Percentiles rank a stretch among this genome's conserved stretches.
Conservation (phyloP, 2,113 vertebrate species). For the Butastur rufipennis region DNA sequence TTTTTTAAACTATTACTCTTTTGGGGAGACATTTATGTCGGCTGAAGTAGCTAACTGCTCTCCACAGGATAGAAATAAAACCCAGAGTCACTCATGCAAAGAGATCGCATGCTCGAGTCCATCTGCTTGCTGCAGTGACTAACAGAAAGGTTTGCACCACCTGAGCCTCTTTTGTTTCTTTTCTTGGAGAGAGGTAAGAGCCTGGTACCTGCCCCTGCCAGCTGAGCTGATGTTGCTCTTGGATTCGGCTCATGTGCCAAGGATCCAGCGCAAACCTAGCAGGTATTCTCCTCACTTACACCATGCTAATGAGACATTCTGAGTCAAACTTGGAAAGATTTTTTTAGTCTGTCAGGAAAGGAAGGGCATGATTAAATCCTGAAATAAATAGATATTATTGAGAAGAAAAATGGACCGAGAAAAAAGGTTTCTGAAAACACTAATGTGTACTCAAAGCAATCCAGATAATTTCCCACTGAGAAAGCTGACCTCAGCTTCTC, state of each 20-base stretch:
- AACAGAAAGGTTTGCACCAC: neutral
- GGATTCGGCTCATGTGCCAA: neutral
- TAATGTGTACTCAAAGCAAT: slow-evolving; percentile 11
- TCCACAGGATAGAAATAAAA: neutral
- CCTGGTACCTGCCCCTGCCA: neutral
- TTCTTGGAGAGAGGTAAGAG: neutral
- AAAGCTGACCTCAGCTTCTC: slow-evolving; percentile 68
- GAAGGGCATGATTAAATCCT: slow-evolving; percentile 25
- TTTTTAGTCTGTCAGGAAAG: neutral
- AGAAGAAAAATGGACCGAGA: slow-evolving; percentile 30
- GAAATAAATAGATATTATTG: slow-evolving; percentile 40
- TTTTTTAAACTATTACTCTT: neutral
- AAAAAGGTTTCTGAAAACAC: slow-evolving; percentile 40
- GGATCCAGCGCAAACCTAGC: neutral
- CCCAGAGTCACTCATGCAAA: neutral
- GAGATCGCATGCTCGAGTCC: neutral
- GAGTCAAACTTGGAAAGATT: neutral
- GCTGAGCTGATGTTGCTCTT: neutral
- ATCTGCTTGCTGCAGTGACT: neutral
- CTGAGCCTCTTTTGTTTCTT: neutral
- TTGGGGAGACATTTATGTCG: neutral
- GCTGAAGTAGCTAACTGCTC: slow-evolving; percentile 19
- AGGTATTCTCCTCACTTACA: neutral
- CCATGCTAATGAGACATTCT: neutral
- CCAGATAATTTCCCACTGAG: slow-evolving; percentile 55